Conservation (phyloP, 2,888 invertebrate species). For the Hypomecis atomaria region DNA sequence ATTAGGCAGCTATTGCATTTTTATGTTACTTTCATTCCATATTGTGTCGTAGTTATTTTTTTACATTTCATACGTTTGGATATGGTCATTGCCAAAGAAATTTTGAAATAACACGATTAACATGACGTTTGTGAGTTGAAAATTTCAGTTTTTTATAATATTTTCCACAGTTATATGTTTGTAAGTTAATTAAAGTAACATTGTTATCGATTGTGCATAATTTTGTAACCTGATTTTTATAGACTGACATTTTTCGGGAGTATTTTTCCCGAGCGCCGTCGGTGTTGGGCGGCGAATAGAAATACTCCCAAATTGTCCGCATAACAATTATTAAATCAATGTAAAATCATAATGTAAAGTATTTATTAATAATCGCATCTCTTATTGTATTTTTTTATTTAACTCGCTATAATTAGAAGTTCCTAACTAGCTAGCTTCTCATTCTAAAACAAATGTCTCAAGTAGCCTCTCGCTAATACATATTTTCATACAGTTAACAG, state of each 20-base stretch:
- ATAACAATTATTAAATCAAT: conserved; percentile 60
- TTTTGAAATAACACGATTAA: conserved; percentile 63
- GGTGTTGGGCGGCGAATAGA: conserved; percentile 55
- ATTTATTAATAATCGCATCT: conserved; percentile 77
- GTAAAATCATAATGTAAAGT: conserved; percentile 74
- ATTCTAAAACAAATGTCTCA: conserved; percentile 66
- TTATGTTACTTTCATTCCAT: conserved; percentile 74
- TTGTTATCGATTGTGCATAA: conserved; percentile 78
- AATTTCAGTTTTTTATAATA: conserved; percentile 52
- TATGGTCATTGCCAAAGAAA: conserved; percentile 80
- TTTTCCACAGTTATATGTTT: conserved; percentile 70
- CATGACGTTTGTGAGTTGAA: conserved; percentile 61
- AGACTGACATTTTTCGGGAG: conserved; percentile 69
- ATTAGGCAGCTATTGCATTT: conserved; percentile 79
- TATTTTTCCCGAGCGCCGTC: conserved; percentile 65
- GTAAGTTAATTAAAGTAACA: conserved; percentile 65
- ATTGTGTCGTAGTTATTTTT: conserved; percentile 63
- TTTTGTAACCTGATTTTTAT: conserved; percentile 66
- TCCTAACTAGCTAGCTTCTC: conserved; percentile 82
- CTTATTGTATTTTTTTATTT: conserved; percentile 71
- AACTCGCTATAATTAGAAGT: conserved; percentile 80
- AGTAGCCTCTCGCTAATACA: conserved; percentile 63
- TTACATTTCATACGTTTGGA: conserved; percentile 65
- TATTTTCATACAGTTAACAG: conserved; percentile 58
- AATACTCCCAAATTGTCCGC: conserved; percentile 74